Percentiles rank a stretch among this genome's conserved stretches.
These are phyloP conservation scores for Sarcophaga bullata DNA, from an alignment of 1,140 invertebrate species.

Conservation along the genomic window DNA sequence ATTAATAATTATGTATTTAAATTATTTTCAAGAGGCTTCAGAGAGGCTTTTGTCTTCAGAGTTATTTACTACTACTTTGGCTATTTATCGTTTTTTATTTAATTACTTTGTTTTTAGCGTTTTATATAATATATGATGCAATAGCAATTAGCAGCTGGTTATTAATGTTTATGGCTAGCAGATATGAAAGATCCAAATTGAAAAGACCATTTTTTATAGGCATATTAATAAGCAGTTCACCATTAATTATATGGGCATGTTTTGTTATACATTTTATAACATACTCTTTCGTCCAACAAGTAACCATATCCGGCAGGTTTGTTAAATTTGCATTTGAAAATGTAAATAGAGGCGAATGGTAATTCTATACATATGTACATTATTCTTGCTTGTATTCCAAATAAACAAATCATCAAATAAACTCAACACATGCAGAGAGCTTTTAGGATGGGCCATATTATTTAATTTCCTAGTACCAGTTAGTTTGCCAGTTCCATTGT, in stretches of 20 bases:
- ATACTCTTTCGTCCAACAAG: conserved; percentile 36
- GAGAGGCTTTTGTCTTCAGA: too few species aligned
- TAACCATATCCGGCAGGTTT: conserved; percentile 34
- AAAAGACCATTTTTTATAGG: conserved; percentile 19
- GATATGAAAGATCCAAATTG: conserved; percentile 24
- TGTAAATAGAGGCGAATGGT: too few species aligned
- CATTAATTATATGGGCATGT: conserved; percentile 24
- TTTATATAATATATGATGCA: conserved; percentile 22
- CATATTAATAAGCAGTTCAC: conserved; percentile 27
- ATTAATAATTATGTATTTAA: too few species aligned
- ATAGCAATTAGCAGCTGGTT: conserved; percentile 30
- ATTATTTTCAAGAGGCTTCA: too few species aligned
- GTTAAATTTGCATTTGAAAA: not conserved
- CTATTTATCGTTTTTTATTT: too few species aligned
- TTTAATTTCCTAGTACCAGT: conserved; percentile 85
- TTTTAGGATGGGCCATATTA: conserved; percentile 81
- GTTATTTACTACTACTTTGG: too few species aligned
- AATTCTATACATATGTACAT: not conserved
- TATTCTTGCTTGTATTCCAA: not conserved
- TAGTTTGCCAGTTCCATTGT: conserved; percentile 78
- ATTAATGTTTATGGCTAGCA: conserved; percentile 16
- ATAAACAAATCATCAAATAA: too few species aligned
- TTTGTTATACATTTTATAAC: conserved; percentile 37
- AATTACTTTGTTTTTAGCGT: not conserved
- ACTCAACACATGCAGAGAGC: conserved; percentile 48